Evolutionary conservation across 2,888 invertebrate genomes (phyloP).

Genomic region (Phortica magna): DNA sequence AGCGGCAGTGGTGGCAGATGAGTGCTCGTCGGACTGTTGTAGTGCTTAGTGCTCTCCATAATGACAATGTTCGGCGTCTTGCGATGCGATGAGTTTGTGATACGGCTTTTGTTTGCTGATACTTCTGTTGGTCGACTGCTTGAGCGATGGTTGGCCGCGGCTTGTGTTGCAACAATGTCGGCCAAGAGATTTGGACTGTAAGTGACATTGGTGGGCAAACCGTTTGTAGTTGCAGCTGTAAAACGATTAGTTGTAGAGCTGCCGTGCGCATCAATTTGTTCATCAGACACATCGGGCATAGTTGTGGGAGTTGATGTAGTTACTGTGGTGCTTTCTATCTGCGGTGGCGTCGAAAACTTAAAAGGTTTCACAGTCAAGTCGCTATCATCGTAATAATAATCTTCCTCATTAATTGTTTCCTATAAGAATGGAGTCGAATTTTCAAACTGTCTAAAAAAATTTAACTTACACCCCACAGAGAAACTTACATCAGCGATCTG

Average conservation of each 20-base stretch:
- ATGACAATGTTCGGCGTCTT: conserved; percentile 4
- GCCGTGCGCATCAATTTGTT: conserved; percentile 3
- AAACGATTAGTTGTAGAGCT: conserved; percentile 12
- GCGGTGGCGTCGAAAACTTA: conserved; percentile 56
- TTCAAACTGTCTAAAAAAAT: conserved; percentile 60
- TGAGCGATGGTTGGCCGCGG: conserved; percentile 42
- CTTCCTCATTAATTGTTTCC: conserved; percentile 68
- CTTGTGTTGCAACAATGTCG: conserved; percentile 56
- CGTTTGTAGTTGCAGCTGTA: not conserved
- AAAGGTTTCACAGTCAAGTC: conserved; percentile 75
- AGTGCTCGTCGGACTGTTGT: conserved; percentile 24
- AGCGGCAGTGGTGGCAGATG: not conserved
- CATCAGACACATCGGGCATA: not conserved
- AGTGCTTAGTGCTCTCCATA: conserved; percentile 2
- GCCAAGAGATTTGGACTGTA: conserved; percentile 62
- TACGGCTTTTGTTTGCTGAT: not conserved
- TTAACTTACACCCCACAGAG: conserved; percentile 21
- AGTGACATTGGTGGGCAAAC: conserved; percentile 17
- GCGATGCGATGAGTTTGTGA: not conserved
- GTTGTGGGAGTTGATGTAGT: conserved; percentile 38
- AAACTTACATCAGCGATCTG: conserved; percentile 72
- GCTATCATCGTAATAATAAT: conserved; percentile 76
- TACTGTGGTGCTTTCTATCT: conserved; percentile 39
- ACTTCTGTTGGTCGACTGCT: not conserved
- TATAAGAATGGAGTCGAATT: conserved; percentile 77